Base-by-base conservation (phyloP, 2,797 vertebrate genomes). In the Gymnoscopelus braueri region DNA sequence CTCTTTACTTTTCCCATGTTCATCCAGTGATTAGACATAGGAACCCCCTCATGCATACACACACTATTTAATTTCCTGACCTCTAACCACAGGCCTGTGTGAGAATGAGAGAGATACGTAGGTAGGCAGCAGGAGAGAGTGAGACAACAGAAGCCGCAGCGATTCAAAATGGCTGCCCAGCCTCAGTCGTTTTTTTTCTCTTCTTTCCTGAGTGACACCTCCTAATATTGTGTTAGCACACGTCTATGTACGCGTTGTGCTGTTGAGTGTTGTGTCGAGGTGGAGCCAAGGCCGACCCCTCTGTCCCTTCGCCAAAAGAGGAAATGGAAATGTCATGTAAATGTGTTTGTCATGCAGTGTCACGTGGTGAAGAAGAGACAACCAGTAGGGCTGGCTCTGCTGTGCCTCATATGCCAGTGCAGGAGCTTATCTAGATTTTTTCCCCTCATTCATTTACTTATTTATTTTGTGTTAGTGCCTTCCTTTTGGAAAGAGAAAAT, bases 271-370 rank as follows among this genome's bases (percentile, higher is more conserved):
- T 68, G 26, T 52, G 52, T 23, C 0, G 12, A 81, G 56, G 63
- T 76, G 58, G 62, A 72, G 62, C 58, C 56, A 63, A 65, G 61
- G 63, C 65, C 63, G 84, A 63, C 51, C 74, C 64, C 69, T 0
- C 0, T 61, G 47, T 80, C n/a, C 23, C 50, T 50, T 44, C 24
- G 58, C 75, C 57, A 69, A 72, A 85, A 74, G 72, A 88, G 79
- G 85, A 88, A 90, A 86, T 84, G 70, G 68, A 87, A 88, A 88
- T 88, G 62, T 84, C 72, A 84, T 81, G 77, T 76, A 81, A 87
- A 88, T 80, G 78, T 79, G 75, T 85, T 84, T 78, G 75, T 88
- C 79, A 82, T 77, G 72, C 66, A 68, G 66, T 53, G 52, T 77
- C 81, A 81, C 47, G n/a, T 80, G 82, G 61, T 48, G 48, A 60